Percentiles rank a stretch among this genome's conserved stretches.
Conservation (phyloP, 2,797 vertebrate genomes). For the Acestrorhynchus altus region DNA sequence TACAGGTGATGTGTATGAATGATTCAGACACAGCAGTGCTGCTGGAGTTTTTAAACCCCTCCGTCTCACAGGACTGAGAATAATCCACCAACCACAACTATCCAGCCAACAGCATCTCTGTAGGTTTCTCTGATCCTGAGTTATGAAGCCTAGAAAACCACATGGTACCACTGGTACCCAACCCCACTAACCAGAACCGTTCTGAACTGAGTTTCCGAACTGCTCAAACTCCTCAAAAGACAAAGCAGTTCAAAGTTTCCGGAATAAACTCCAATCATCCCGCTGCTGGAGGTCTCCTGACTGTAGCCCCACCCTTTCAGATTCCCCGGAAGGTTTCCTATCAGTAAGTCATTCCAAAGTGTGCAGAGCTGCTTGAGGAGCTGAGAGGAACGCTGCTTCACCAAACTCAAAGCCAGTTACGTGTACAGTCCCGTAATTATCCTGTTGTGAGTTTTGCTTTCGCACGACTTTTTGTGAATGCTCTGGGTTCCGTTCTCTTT, state of each 20-base stretch:
- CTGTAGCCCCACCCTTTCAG: neutral
- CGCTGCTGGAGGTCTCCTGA: neutral
- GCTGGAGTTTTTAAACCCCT: too few relatives aligned
- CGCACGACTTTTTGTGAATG: neutral
- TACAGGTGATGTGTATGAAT: too few relatives aligned
- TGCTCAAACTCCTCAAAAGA: neutral
- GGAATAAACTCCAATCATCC: neutral
- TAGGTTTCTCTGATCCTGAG: too few relatives aligned
- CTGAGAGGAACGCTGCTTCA: neutral
- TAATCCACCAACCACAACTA: too few relatives aligned
- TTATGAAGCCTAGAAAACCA: too few relatives aligned
- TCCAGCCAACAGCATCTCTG: too few relatives aligned
- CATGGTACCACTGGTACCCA: too few relatives aligned
- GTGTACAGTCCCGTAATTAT: neutral
- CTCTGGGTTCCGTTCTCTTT: neutral
- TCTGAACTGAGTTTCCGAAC: too few relatives aligned
- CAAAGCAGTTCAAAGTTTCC: neutral
- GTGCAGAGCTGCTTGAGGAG: neutral
- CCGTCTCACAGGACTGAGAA: too few relatives aligned
- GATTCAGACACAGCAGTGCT: too few relatives aligned
- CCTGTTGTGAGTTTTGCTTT: neutral
- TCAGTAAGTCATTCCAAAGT: neutral
- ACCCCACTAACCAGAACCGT: too few relatives aligned
- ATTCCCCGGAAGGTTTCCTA: neutral
- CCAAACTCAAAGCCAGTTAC: neutral